These are phyloP conservation scores for Notolepis coatsorum DNA, from an alignment of 2,797 vertebrate species.

Conservation along the genomic window DNA sequence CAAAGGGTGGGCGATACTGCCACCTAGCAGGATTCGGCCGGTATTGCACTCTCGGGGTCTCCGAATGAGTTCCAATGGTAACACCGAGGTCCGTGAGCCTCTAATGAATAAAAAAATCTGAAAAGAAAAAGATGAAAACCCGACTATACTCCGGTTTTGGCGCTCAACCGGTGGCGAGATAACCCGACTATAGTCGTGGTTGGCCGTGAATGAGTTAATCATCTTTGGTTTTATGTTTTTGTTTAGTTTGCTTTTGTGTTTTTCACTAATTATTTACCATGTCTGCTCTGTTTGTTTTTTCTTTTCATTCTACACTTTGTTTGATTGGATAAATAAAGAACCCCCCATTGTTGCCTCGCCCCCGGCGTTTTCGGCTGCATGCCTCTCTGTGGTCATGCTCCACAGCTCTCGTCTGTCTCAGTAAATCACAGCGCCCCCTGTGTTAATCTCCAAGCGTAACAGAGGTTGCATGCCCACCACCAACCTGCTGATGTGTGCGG, in stretches of 20 bases:
- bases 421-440: constrained; percentile 85
- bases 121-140: no score
- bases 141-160: no score
- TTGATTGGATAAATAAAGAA: constrained; percentile 59
- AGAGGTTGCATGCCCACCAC: constrained; percentile 15
- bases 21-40: no score
- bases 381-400: constrained; percentile 81
- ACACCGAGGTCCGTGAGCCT: no score
- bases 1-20: no score
- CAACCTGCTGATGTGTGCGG: constrained; percentile 15
- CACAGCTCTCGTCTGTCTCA: constrained; percentile 79
- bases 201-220: no score
- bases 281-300: constrained; percentile 25
- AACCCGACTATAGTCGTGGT: no score
- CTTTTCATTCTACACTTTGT: constrained; percentile 47
- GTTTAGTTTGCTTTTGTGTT: neutral
- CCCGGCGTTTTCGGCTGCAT: constrained; percentile 83
- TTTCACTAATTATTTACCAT: constrained; percentile 5
- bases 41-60: no score
- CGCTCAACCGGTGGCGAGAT: no score
- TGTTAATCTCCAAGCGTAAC: constrained; percentile 57
- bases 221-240: neutral
- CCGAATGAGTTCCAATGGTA: no score
- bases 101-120: no score
- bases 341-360: constrained; percentile 53